These are phyloP conservation scores for Clarias platycephalus DNA, from an alignment of 2,797 vertebrate species.

Conservation along the genomic window DNA sequence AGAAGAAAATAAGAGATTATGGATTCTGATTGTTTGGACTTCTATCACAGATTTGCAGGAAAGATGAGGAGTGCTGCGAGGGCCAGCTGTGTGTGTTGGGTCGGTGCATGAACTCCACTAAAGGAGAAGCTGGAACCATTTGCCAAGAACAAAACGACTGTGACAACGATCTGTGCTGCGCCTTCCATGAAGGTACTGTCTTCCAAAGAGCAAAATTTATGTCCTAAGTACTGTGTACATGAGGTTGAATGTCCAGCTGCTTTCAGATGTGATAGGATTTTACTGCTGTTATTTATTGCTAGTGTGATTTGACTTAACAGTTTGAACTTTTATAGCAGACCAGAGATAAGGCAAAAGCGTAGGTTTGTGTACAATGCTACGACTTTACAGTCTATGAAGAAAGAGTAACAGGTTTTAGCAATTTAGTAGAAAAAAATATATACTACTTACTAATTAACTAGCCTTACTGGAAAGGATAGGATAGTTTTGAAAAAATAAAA, in stretches of 20 bases:
- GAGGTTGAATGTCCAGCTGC: not conserved
- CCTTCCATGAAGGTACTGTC: conserved; percentile 83
- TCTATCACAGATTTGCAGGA: conserved; percentile 76
- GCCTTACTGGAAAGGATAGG: not conserved
- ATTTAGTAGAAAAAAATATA: not conserved
- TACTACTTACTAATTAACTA: not conserved
- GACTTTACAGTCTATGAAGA: not conserved
- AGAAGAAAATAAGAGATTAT: not conserved
- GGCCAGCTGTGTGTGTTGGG: conserved; percentile 90
- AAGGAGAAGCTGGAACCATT: conserved; percentile 85
- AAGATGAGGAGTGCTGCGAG: conserved; percentile 86
- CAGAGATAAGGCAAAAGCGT: not conserved
- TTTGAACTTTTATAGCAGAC: not conserved
- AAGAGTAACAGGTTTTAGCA: not conserved
- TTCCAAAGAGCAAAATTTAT: not conserved
- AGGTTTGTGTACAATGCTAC: not conserved
- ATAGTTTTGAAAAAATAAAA: too few relatives aligned
- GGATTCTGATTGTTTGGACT: not conserved
- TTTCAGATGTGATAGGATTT: not conserved
- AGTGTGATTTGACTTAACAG: not conserved
- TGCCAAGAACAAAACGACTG: conserved; percentile 88
- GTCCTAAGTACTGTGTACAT: not conserved
- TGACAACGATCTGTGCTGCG: conserved; percentile 84
- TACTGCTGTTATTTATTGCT: not conserved
- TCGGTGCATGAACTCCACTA: conserved; percentile 76